Base-by-base conservation (phyloP, 2,888 invertebrate species). In the Linyphia triangularis region DNA sequence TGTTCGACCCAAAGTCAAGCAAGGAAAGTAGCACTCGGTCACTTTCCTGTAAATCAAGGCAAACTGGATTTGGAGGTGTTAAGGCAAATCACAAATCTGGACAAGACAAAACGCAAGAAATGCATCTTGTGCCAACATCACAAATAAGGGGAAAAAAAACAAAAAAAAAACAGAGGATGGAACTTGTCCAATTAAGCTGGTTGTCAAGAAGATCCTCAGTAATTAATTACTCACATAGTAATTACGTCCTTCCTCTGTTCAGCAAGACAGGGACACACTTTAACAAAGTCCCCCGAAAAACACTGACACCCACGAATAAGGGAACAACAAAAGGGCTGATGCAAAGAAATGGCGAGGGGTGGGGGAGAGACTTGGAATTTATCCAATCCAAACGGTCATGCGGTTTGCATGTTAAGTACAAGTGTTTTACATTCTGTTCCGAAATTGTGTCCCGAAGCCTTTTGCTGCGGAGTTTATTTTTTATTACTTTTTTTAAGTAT, bases 211-310 rank as follows among this genome's bases (percentile, higher is more conserved):
- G 63, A 63, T 78, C 61, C 63, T 24, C 40, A 6, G 67, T 69
- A 82, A 88, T 88, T 88, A 88, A 88, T 88, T 81, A 69, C 67
- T 59, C 65, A 33, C 19, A 67, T 10, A n/a, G 81, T 67, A 81
- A 88, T 75, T 88, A 72, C 72, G 70, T 30, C 19, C 61, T 37
- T 19, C 43, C 40, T 75, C 28, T 65, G 24, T 57, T 40, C 30
- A 69, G 43, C 10, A 37, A 61, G 22, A 69, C 13, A 59, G 51
- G 59, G 28, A 70, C 28, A 30, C 19, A 59, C 67, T 67, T n/a
- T 37, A 37, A 69, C 67, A 19, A 59, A 57, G 57, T n/a, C 77
- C 19, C 24, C 28, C 26, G 28, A 59, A 51, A 22, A n/a, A n/a
- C 13, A n/a, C 67, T 26, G 26, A 7, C 28, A 43, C 40, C 67